Percentiles rank a stretch among this genome's conserved stretches.
Conservation (phyloP, 1,140 invertebrate species). For the Cherax quadricarinatus region DNA sequence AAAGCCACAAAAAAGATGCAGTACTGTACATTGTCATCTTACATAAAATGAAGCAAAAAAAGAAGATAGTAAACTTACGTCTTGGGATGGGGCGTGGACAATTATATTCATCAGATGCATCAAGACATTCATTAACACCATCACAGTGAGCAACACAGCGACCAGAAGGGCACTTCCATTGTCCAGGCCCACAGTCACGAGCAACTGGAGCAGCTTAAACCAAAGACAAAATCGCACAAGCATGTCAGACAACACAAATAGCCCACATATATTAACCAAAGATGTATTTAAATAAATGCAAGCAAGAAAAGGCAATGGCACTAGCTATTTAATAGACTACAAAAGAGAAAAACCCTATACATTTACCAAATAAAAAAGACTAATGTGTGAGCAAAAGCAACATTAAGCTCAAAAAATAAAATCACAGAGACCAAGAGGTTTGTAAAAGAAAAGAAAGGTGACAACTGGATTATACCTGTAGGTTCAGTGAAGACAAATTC, state of each 20-base stretch:
- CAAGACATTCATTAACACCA: conserved; percentile 14
- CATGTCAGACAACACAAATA: conserved; percentile 2
- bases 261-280: not conserved
- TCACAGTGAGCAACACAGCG: conserved; percentile 18
- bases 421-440: not conserved
- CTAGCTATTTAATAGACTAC: not conserved
- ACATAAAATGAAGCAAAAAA: not conserved
- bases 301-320: too few species aligned
- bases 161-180: not conserved
- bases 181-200: not conserved
- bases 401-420: not conserved
- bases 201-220: not conserved
- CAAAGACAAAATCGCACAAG: not conserved
- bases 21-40: not conserved
- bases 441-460: not conserved
- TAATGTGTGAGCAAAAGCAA: not conserved
- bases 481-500: not conserved
- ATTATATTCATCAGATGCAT: conserved; percentile 12
- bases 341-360: not conserved
- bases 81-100: not conserved
- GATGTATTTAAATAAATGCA: too few species aligned
- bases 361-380: not conserved
- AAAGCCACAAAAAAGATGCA: too few species aligned
- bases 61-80: not conserved
- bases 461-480: not conserved